Percentiles rank a stretch among this genome's conserved stretches.
Evolutionary conservation across 2,113 vertebrate species (phyloP).

Genomic region (Galeopterus variegatus): DNA sequence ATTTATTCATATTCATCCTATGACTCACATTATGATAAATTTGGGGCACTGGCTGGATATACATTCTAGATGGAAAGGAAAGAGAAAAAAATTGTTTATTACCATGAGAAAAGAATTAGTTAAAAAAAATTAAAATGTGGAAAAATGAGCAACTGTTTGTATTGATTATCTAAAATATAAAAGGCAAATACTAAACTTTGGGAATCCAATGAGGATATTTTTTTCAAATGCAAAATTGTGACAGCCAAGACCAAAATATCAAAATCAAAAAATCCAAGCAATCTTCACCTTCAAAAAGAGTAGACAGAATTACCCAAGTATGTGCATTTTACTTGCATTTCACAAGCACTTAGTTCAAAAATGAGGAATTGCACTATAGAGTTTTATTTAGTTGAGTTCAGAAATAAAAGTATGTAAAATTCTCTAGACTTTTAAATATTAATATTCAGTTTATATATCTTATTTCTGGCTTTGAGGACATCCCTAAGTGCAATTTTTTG

Average conservation of each 20-base stretch:
- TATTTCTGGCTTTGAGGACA: slow-evolving; percentile 17
- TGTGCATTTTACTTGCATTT: background rate
- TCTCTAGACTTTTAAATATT: background rate
- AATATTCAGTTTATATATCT: background rate
- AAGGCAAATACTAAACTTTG: background rate
- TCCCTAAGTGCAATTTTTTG: background rate
- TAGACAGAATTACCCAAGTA: background rate
- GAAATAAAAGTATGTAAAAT: background rate
- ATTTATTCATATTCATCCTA: slow-evolving; percentile 57
- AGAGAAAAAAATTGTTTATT: slow-evolving; percentile 15
- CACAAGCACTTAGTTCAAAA: background rate
- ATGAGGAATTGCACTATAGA: background rate
- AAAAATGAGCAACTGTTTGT: background rate
- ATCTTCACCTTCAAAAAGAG: background rate
- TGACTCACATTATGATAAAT: slow-evolving; percentile 63
- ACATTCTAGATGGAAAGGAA: slow-evolving; percentile 21
- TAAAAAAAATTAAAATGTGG: background rate
- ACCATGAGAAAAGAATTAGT: slow-evolving; percentile 5
- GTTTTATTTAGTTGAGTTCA: background rate
- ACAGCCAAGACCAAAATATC: background rate
- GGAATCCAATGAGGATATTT: background rate
- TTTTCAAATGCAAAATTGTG: background rate
- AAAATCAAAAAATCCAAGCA: slow-evolving; percentile 10
- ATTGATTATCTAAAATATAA: slow-evolving; percentile 12
- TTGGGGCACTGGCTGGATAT: background rate